Conservation (phyloP, 2,888 invertebrate species). For the Nipponacmea schrenckii region DNA sequence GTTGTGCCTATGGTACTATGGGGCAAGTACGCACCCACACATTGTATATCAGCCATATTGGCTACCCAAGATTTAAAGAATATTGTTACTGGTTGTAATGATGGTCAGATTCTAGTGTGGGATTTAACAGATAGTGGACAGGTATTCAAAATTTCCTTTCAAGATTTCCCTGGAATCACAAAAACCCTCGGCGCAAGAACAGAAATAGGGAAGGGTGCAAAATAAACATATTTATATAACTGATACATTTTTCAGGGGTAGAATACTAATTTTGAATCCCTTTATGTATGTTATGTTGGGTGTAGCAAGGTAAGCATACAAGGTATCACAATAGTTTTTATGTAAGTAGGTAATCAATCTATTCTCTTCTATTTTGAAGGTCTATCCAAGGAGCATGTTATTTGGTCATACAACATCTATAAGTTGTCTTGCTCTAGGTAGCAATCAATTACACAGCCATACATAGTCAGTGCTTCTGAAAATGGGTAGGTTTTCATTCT, state of each 20-base stretch:
- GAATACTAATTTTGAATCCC: too few species aligned
- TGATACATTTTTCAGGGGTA: too few species aligned
- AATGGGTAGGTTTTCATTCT: slow-evolving; percentile 75
- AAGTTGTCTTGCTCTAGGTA: slow-evolving; percentile 80
- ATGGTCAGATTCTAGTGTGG: slow-evolving; percentile 98
- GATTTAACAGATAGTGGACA: slow-evolving; percentile 72
- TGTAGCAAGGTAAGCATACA: too few species aligned
- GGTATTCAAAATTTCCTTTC: slow-evolving; percentile 39
- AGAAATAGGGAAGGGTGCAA: too few species aligned
- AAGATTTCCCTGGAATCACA: too few species aligned
- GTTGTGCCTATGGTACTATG: slow-evolving; percentile 97
- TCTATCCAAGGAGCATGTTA: slow-evolving; percentile 89
- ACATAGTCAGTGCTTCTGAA: slow-evolving; percentile 92
- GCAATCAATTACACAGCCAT: slow-evolving; percentile 82
- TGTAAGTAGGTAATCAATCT: too few species aligned
- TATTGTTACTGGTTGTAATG: slow-evolving; percentile 95
- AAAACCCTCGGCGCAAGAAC: too few species aligned
- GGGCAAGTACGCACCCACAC: slow-evolving; percentile 96
- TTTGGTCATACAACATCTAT: slow-evolving; percentile 97
- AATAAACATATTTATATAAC: too few species aligned
- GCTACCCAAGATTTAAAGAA: slow-evolving; percentile 91
- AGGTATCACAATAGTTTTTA: too few species aligned
- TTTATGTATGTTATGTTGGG: too few species aligned
- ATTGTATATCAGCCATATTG: slow-evolving; percentile 93
- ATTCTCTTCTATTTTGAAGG: slow-evolving; percentile 69